Evolutionary conservation across 2,888 invertebrate species (phyloP).

Genomic region (Blastobasis adustella): DNA sequence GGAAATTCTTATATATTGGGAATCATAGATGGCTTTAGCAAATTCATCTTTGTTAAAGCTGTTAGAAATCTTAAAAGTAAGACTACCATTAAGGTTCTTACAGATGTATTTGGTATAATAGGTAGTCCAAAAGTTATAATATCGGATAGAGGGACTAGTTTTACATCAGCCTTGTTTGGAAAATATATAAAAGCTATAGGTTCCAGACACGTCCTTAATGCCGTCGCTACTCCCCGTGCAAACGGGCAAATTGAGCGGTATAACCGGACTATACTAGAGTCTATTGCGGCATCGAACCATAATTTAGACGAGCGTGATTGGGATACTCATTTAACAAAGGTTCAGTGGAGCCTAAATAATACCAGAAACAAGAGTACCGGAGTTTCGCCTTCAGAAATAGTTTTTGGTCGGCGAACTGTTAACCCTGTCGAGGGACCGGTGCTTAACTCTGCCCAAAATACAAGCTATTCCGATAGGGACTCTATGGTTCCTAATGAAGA

Average conservation of each 20-base stretch:
- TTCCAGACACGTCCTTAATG: constrained; percentile 9
- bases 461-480: neutral
- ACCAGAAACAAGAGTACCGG: constrained; percentile 1
- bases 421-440: neutral
- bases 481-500: too few species aligned
- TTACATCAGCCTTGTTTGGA: constrained; percentile 11
- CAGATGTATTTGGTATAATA: constrained; percentile 11
- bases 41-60: constrained; percentile 13
- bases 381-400: neutral
- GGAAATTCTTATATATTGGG: constrained; percentile 3
- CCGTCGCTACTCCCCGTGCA: neutral
- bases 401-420: neutral
- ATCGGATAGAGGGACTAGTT: constrained; percentile 3
- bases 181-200: constrained; percentile 8
- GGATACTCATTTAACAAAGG: constrained; percentile 1
- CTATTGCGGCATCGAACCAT: constrained; percentile 1
- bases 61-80: constrained; percentile 7
- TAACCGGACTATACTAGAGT: constrained; percentile 4
- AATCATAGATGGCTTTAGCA: constrained; percentile 16
- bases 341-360: constrained; percentile 16
- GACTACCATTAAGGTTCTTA: neutral
- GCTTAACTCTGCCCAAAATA: neutral
- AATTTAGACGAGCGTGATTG: constrained; percentile 1
- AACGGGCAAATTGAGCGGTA: constrained; percentile 7
- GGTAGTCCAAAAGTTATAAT: constrained; percentile 9